These are phyloP conservation scores for Spheniscus mendiculus DNA, from an alignment of 2,113 vertebrate species.

Conservation along the genomic window DNA sequence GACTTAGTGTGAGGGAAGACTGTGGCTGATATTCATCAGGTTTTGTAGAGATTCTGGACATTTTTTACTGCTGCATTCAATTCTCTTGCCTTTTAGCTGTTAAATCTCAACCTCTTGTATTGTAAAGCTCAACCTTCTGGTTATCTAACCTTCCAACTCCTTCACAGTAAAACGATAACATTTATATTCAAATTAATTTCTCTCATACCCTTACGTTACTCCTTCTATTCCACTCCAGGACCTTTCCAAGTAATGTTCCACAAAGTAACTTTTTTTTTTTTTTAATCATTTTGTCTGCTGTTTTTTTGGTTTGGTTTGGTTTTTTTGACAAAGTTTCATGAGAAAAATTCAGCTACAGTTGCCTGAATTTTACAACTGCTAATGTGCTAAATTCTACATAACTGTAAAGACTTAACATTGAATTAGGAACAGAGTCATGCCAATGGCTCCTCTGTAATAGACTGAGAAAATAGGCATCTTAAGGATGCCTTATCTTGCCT, in stretches of 20 bases:
- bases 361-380: background rate
- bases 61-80: background rate
- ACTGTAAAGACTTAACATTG: background rate
- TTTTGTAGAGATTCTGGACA: background rate
- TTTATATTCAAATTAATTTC: background rate
- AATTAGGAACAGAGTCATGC: background rate
- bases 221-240: background rate
- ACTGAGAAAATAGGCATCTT: background rate
- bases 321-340: background rate
- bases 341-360: background rate
- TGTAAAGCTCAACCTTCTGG: background rate
- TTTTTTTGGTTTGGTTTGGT: background rate
- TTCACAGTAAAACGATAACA: background rate
- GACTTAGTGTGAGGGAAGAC: background rate
- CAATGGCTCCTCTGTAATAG: background rate
- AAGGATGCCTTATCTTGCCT: background rate
- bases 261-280: background rate
- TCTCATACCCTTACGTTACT: background rate
- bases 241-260: background rate
- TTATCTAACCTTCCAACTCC: background rate
- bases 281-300: fast-evolving
- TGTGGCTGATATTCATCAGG: background rate
- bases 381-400: background rate
- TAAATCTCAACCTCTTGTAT: background rate
- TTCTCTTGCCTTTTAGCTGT: background rate